Percentiles rank a stretch among this genome's conserved stretches.
Evolutionary conservation across 2,888 invertebrate species (phyloP).

Genomic region (Drosophila infuscata): DNA sequence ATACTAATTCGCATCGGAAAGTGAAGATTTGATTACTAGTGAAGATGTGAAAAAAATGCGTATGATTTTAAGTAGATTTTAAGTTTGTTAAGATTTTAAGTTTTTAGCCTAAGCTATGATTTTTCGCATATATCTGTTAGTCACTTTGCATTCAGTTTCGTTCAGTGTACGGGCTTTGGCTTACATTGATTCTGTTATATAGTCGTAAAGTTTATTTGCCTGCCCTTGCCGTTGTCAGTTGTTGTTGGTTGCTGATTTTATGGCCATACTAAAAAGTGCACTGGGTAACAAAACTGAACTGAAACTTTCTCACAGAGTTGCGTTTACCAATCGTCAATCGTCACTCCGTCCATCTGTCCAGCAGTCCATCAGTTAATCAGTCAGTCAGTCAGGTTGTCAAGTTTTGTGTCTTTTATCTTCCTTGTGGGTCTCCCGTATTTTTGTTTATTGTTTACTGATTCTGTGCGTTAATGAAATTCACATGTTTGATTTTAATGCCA

Average conservation of each 20-base stretch:
- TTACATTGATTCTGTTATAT: slow-evolving; percentile 79
- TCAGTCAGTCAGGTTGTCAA: slow-evolving; percentile 24
- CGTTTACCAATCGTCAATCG: slow-evolving; percentile 13
- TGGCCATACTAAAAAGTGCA: slow-evolving; percentile 76
- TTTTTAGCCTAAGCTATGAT: too few relatives aligned
- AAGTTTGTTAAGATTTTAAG: too few relatives aligned
- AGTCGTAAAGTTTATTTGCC: slow-evolving; percentile 79
- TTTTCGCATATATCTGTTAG: not conserved
- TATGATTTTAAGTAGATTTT: too few relatives aligned
- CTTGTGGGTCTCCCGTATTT: not conserved
- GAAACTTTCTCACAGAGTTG: slow-evolving; percentile 71
- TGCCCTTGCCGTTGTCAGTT: slow-evolving; percentile 62
- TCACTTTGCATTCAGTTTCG: slow-evolving; percentile 20
- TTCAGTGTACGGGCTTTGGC: slow-evolving; percentile 51
- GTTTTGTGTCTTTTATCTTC: slow-evolving; percentile 57
- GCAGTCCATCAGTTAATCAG: not conserved
- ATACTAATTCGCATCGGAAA: too few relatives aligned
- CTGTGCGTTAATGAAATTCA: slow-evolving; percentile 74
- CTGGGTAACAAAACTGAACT: slow-evolving; percentile 65
- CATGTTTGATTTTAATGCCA: slow-evolving; percentile 70
- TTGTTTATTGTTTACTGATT: slow-evolving; percentile 26
- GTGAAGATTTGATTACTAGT: too few relatives aligned
- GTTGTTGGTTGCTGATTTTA: slow-evolving; percentile 50
- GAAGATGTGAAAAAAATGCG: too few relatives aligned
- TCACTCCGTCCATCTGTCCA: slow-evolving; percentile 21